A percentile compares a stretch with the other conserved stretches of the same genome.
Conservation (phyloP, 1,140 invertebrate species). For the Cherax quadricarinatus region DNA sequence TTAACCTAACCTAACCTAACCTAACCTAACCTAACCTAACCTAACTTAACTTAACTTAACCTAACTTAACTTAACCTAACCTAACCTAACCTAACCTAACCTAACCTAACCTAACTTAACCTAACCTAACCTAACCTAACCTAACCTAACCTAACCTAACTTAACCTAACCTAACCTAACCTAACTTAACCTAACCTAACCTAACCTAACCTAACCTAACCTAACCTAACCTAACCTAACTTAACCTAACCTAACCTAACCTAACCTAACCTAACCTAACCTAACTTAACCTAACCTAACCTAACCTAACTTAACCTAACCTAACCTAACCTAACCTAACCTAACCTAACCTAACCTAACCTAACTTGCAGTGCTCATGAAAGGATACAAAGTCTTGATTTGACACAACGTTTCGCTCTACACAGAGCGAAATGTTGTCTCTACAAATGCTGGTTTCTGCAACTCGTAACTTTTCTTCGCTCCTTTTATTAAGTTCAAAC, state of each 20-base stretch:
- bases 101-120: neutral
- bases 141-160: neutral
- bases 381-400: too few species aligned
- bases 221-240: neutral
- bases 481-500: too few species aligned
- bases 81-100: neutral
- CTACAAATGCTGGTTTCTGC: too few species aligned
- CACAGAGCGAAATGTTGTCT: too few species aligned
- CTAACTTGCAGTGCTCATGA: neutral
- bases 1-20: neutral
- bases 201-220: neutral
- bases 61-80: neutral
- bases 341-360: neutral
- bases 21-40: neutral
- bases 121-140: neutral
- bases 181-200: neutral
- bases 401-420: too few species aligned
- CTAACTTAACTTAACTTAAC: neutral
- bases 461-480: too few species aligned
- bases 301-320: neutral
- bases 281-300: neutral
- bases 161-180: neutral
- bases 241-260: neutral
- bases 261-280: neutral
- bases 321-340: neutral